phyloP scores from a whole-genome alignment of 2,888 invertebrate genomes.

The Auanema freiburgensis region DNA sequence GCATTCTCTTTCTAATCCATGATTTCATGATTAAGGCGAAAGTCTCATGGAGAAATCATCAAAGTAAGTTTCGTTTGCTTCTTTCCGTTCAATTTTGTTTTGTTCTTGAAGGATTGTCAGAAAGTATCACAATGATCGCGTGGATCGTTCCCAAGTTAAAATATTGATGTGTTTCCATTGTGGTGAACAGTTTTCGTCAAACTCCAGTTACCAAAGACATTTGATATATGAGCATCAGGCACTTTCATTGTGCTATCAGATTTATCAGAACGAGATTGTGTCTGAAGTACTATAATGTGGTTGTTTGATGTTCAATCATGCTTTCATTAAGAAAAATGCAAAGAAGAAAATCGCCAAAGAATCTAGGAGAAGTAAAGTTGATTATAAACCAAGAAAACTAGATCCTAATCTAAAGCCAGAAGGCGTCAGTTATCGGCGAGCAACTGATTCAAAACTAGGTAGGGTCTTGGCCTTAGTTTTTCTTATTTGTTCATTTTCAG shows the following conservation, averaged over 20 bases:
- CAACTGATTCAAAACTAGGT: too few relatives aligned
- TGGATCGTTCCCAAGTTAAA: slow-evolving; percentile 19
- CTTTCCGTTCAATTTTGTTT: background rate
- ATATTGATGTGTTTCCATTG: slow-evolving; percentile 34
- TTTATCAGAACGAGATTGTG: slow-evolving; percentile 23
- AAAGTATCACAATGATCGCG: slow-evolving; percentile 14
- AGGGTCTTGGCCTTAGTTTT: too few relatives aligned
- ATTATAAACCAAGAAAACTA: too few relatives aligned
- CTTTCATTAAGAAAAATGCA: too few relatives aligned
- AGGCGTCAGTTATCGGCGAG: too few relatives aligned
- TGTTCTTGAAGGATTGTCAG: background rate
- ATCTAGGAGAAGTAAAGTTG: too few relatives aligned
- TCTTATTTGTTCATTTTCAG: too few relatives aligned
- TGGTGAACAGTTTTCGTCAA: slow-evolving; percentile 22
- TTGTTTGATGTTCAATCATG: background rate
- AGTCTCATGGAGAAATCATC: background rate
- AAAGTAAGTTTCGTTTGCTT: slow-evolving; percentile 6
- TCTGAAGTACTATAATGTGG: background rate
- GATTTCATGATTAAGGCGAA: background rate
- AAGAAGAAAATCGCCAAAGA: too few relatives aligned
- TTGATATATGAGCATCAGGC: slow-evolving; percentile 27
- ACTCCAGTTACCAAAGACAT: slow-evolving; percentile 31
- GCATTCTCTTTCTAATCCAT: background rate
- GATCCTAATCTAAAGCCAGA: too few relatives aligned
- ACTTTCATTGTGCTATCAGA: slow-evolving; percentile 27